phyloP scores from a whole-genome alignment of 2,113 vertebrate genomes.

The Odobenus rosmarus region DNA sequence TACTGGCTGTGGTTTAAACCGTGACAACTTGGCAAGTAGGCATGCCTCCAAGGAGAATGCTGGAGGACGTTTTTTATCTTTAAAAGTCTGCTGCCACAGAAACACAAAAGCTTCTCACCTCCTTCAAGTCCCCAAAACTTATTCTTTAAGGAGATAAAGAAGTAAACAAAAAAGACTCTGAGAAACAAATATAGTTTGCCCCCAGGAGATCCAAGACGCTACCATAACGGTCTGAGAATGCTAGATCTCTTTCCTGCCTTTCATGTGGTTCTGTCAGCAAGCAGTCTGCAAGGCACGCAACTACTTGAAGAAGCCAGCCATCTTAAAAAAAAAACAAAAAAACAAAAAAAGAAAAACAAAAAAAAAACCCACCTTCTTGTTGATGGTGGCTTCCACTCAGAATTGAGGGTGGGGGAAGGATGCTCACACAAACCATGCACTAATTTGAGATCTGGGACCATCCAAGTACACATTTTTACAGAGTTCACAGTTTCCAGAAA shows the following conservation, averaged over 20 bases:
- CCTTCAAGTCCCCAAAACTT: background rate
- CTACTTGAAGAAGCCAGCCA: constrained; percentile 23
- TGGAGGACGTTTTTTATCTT: background rate
- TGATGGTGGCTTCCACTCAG: constrained; percentile 46
- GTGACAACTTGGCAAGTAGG: background rate
- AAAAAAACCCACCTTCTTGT: background rate
- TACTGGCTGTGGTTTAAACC: background rate
- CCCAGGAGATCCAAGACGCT: background rate
- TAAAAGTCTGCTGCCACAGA: constrained; percentile 22
- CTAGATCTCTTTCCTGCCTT: constrained; percentile 76
- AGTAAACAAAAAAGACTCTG: constrained; percentile 29
- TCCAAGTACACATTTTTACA: background rate
- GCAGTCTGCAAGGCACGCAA: background rate
- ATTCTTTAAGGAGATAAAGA: constrained; percentile 38
- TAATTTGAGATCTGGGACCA: constrained; percentile 22
- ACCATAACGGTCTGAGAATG: constrained; percentile 58
- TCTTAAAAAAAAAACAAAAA: constrained; percentile 9
- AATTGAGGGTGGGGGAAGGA: constrained; percentile 29
- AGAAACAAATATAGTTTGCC: constrained; percentile 36
- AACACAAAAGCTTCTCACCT: constrained; percentile 20
- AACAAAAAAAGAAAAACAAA: constrained; percentile 26
- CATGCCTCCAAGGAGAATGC: background rate
- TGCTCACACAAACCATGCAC: background rate
- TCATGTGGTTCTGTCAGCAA: constrained; percentile 71
- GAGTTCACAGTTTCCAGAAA: background rate